Conservation (phyloP, 2,888 invertebrate genomes). For the Melieria picta region DNA sequence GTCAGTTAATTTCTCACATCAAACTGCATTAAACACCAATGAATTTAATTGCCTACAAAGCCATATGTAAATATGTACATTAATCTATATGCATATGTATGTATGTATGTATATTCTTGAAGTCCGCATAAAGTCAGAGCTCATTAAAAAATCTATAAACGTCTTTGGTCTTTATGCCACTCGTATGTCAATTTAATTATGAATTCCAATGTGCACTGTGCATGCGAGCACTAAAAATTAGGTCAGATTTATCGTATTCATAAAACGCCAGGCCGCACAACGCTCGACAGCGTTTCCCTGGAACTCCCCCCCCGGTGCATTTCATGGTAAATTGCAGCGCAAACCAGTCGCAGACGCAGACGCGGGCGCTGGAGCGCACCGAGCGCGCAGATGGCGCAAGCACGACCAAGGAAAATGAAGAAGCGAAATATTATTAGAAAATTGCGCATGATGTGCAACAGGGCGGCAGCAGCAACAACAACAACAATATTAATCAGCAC, state of each 20-base stretch:
- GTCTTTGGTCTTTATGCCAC: neutral
- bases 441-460: too few relatives aligned
- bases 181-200: conserved; percentile 15
- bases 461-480: neutral
- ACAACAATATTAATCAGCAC: neutral
- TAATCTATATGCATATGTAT: neutral
- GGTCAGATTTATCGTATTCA: conserved; percentile 23
- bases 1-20: too few relatives aligned
- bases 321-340: neutral
- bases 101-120: neutral
- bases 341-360: neutral
- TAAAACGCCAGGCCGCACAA: neutral
- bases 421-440: neutral
- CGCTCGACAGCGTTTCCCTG: too few relatives aligned
- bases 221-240: conserved; percentile 8
- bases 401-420: neutral
- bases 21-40: too few relatives aligned
- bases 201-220: conserved; percentile 1
- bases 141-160: neutral
- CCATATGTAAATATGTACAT: neutral
- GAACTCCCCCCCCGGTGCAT: too few relatives aligned
- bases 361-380: neutral
- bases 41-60: neutral
- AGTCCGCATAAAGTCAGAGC: too few relatives aligned
- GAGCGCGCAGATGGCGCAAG: neutral